Base-by-base conservation (phyloP, 1,140 invertebrate species). In the Diabrotica undecimpunctata region DNA sequence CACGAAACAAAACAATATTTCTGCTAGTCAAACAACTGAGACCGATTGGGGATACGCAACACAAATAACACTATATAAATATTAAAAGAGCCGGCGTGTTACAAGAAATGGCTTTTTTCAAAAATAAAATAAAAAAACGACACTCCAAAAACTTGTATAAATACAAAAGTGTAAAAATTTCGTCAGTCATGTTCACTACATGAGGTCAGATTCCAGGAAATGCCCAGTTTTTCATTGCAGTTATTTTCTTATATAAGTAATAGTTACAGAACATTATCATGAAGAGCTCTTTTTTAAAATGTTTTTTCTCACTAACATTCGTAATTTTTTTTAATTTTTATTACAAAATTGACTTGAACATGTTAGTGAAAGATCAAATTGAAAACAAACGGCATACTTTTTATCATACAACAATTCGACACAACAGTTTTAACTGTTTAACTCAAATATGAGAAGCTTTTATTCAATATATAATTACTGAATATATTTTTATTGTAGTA, bases 11-110 rank as follows among this genome's bases (percentile, higher is more conserved):
- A 55, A 54, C 62, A 13, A 41, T 53, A 62, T 72, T 74, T 76
- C 76, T 77, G 70, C 72, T 66, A 72, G 76, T 77, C 77, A 77
- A 78, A 77, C 77, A 75, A 72, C 71, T 69, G 70, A 77, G 76
- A 74, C 72, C 13, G 41, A 61, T 63, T 73, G 68, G 67, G 75
- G 73, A 75, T 73, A 77, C 75, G 71, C 76, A 77, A 77, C 73
- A 78, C 72, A 72, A 66, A 68, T 66, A 68, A 69, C 56, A 69
- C 59, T 65, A 69, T 63, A 67, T 68, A 71, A 67, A 63, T 65
- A 70, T 64, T 69, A 63, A 68, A 73, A 64, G 66, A 67, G 69
- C 67, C 71, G 68, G 64, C 59, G 67, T 65, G 63, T 55, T 68
- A 71, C 51, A 72, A 66, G 69, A 68, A 72, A 76, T 75, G 73